Conservation (phyloP, 2,113 vertebrate genomes). For the Hemichromis elongatus region DNA sequence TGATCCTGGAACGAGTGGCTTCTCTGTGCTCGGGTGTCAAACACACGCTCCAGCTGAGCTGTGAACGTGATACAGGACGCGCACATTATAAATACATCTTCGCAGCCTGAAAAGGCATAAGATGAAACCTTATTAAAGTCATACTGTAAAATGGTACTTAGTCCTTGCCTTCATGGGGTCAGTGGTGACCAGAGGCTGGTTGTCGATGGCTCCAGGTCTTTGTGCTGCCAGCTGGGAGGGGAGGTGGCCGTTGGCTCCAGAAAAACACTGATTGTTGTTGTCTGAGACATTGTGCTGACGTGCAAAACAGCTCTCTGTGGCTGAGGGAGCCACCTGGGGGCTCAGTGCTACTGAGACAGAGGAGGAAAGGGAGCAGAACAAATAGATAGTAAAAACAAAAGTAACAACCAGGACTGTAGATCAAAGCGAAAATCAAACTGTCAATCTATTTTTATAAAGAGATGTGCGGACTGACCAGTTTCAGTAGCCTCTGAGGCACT, state of each 20-base stretch:
- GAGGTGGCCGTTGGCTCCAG: slow-evolving; percentile 81
- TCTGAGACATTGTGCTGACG: slow-evolving; percentile 89
- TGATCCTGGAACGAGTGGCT: background rate
- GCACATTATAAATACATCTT: too few relatives aligned
- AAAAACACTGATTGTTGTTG: slow-evolving; percentile 93
- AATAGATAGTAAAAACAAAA: background rate
- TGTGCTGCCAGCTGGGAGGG: slow-evolving; percentile 84
- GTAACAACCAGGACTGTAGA: too few relatives aligned
- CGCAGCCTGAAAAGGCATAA: background rate
- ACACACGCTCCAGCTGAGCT: background rate
- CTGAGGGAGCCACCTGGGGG: slow-evolving; percentile 75
- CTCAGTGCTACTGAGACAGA: slow-evolving; percentile 72
- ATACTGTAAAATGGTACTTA: background rate
- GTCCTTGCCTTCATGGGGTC: slow-evolving; percentile 86
- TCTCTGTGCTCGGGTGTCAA: background rate
- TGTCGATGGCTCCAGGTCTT: slow-evolving; percentile 95
- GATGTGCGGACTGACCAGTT: slow-evolving; percentile 75
- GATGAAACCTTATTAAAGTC: background rate
- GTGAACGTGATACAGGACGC: background rate
- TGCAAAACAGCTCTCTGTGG: slow-evolving; percentile 85
- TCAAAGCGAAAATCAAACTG: too few relatives aligned
- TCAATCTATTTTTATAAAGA: background rate
- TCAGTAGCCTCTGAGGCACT: slow-evolving; percentile 92
- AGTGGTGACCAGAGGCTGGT: slow-evolving; percentile 89
- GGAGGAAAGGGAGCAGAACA: background rate